Base-by-base conservation (phyloP, 2,113 vertebrate species). In the Pseudopodoces humilis region DNA sequence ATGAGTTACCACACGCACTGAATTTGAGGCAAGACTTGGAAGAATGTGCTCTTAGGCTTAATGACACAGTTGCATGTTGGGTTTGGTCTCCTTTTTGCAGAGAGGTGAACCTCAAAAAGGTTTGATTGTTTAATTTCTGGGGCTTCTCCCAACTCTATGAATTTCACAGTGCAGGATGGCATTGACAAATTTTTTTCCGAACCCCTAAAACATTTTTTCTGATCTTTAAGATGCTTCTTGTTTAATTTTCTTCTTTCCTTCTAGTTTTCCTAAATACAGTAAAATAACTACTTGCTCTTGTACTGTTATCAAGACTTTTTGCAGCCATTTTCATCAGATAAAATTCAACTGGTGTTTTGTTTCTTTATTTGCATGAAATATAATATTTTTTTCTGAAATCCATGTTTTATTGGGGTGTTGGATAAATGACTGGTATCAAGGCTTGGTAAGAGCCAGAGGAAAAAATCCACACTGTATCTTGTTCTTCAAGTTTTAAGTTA, bases 401-500 rank as follows among this genome's bases (percentile, higher is more conserved):
- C 12, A 3, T 25, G 4, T 86, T 90, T 90, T 49, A 31, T 39
- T 77, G 55, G n/a, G 4, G 12, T 52, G 46, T 85, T 58, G 70
- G 62, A 77, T 60, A 88, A 92, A 33, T 50, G 25, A 5, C 53
- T 72, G 41, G 4, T 74, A 22, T 58, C 21, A 31, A 85, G 67
- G 19, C 41, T 85, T 6, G 10, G 13, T 43, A n/a, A 86, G 59
- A 94, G 79, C 75, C 67, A 43, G 67, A 83, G 82, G 58, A 85
- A 55, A 39, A 88, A 90, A 80, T 77, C 56, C 28, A 4, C 6
- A 3, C 28, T 41, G 4, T 62, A 21, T 83, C 90, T 95, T 44
- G 74, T 85, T 96, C 67, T 91, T 78, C 87, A 65, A 46, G 85
- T 92, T 94, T 91, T 67, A 83, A 56, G 37, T 53, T 28, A 69